phyloP scores from a whole-genome alignment of 2,113 vertebrate species.

The Charadrius vociferus region DNA sequence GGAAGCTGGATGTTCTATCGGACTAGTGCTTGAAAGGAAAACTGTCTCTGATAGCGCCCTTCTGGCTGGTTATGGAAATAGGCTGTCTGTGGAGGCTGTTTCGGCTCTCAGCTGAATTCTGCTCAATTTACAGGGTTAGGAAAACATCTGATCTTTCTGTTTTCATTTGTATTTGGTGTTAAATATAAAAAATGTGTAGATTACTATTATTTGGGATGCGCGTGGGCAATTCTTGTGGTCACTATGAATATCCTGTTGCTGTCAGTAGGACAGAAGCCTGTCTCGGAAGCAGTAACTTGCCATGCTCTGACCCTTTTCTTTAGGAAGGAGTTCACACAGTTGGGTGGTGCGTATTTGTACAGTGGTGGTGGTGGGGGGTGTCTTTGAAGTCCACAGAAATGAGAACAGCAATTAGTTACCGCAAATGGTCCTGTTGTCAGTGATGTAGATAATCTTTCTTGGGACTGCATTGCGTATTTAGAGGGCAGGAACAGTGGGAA shows the following conservation, averaged over 20 bases:
- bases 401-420: conserved; percentile 39
- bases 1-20: neutral
- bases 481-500: neutral
- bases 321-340: neutral
- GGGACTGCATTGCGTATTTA: neutral
- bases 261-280: neutral
- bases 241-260: neutral
- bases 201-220: neutral
- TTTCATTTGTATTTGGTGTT: neutral
- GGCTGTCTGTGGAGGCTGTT: neutral
- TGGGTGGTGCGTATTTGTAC: neutral
- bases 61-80: neutral
- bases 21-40: neutral
- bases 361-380: neutral
- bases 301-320: neutral
- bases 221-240: neutral
- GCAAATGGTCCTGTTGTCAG: neutral
- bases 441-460: neutral
- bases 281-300: neutral
- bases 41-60: neutral
- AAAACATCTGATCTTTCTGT: neutral
- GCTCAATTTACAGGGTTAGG: neutral
- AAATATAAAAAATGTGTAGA: neutral
- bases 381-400: conserved; percentile 42
- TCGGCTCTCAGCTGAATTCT: neutral